Percentiles rank a stretch among this genome's conserved stretches.
Conservation (phyloP, 2,797 vertebrate genomes). For the Fratercula arctica region DNA sequence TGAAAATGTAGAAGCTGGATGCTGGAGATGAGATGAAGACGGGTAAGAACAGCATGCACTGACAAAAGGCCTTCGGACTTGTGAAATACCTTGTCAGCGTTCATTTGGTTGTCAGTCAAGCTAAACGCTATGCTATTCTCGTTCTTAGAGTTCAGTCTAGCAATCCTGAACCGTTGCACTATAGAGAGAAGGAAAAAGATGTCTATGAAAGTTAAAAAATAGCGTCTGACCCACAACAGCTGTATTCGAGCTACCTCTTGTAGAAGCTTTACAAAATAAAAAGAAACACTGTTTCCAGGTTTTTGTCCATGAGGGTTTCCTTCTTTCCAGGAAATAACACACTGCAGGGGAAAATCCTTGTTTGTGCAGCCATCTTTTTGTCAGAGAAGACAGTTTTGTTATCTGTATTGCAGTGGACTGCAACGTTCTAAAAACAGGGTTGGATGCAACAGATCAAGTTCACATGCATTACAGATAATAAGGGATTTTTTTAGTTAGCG, state of each 20-base stretch:
- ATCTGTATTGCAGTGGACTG: background rate
- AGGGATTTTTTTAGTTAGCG: background rate
- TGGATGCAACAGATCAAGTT: background rate
- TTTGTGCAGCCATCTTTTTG: background rate
- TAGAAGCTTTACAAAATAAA: background rate
- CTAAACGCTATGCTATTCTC: fast-evolving
- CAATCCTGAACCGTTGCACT: fast-evolving
- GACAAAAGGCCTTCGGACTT: background rate
- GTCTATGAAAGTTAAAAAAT: background rate
- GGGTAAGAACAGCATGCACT: fast-evolving
- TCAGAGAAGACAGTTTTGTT: background rate
- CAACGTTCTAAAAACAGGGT: background rate
- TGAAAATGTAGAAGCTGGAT: background rate
- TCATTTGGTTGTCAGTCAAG: background rate
- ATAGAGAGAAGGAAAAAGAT: background rate
- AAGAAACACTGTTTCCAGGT: background rate
- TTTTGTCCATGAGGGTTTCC: background rate
- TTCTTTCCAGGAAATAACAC: background rate
- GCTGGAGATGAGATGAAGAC: background rate
- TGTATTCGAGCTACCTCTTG: background rate
- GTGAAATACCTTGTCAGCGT: fast-evolving
- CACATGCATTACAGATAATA: background rate
- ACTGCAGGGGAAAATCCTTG: background rate
- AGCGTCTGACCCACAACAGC: background rate
- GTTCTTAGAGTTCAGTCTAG: background rate